These are phyloP conservation scores for Melanotaenia boesemani DNA, from an alignment of 2,797 vertebrate species.

Conservation along the genomic window DNA sequence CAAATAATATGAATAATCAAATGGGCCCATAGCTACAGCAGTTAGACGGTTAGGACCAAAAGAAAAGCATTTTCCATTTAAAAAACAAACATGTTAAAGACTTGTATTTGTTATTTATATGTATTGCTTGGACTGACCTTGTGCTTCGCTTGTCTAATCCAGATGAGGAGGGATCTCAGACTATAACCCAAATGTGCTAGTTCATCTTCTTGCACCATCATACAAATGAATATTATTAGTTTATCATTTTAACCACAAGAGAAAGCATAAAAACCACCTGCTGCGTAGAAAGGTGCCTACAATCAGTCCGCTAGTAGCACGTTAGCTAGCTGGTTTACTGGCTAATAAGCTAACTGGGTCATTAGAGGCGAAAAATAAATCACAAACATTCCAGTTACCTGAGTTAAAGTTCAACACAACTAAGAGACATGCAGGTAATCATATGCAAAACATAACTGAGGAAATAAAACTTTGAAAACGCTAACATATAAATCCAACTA, in stretches of 20 bases:
- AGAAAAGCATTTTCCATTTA: background rate
- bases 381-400: background rate
- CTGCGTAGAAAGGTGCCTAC: background rate
- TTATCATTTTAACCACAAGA: background rate
- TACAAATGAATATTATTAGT: background rate
- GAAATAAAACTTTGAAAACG: background rate
- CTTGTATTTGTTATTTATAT: background rate
- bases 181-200: background rate
- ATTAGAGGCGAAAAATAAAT: background rate
- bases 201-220: background rate
- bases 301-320: background rate
- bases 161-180: slow-evolving; percentile 13
- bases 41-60: background rate
- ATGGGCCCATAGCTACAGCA: background rate
- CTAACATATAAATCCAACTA: too few species aligned
- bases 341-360: background rate
- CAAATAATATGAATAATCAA: background rate
- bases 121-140: slow-evolving; percentile 19
- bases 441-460: background rate
- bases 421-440: background rate
- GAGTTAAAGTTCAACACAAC: background rate
- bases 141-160: slow-evolving; percentile 8
- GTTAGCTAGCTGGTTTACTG: background rate
- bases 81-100: background rate
- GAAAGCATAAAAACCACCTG: background rate